phyloP scores from a whole-genome alignment of 2,797 vertebrate genomes.

The Sebastes steindachneri region DNA sequence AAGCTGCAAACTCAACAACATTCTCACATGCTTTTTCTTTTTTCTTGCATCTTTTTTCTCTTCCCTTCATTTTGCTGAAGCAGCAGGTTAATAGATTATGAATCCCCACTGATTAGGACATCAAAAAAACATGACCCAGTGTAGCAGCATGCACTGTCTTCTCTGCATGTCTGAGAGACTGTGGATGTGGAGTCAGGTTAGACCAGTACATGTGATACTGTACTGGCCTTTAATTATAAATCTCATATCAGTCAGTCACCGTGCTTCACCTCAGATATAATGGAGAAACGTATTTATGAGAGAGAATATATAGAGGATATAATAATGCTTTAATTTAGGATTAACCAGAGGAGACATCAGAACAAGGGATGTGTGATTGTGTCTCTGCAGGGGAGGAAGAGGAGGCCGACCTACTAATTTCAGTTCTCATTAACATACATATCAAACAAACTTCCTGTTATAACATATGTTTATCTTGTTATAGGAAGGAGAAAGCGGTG shows the following conservation, averaged over 20 bases:
- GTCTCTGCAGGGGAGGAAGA: too few relatives aligned
- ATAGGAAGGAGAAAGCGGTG: too few relatives aligned
- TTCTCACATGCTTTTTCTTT: background rate
- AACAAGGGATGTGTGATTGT: background rate
- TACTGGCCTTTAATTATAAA: background rate
- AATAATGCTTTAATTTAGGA: background rate
- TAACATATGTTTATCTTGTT: too few relatives aligned
- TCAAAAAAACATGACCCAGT: background rate
- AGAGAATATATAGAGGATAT: background rate
- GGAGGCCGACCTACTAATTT: too few relatives aligned
- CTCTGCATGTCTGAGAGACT: conserved; percentile 1
- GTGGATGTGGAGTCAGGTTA: background rate
- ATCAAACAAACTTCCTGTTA: too few relatives aligned
- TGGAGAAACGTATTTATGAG: background rate
- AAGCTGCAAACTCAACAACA: conserved; percentile 10
- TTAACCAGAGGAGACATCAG: background rate
- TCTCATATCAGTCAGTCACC: background rate
- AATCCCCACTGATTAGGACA: conserved; percentile 7
- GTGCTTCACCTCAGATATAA: background rate
- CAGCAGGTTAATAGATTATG: conserved; percentile 15
- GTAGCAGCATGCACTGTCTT: background rate
- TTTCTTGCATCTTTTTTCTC: background rate
- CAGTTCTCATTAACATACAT: too few relatives aligned
- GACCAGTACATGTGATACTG: background rate
- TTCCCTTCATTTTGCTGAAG: background rate